These are phyloP conservation scores for Lepidiolamprologus cunningtoni DNA, from an alignment of 2,113 vertebrate genomes.

Conservation along the genomic window DNA sequence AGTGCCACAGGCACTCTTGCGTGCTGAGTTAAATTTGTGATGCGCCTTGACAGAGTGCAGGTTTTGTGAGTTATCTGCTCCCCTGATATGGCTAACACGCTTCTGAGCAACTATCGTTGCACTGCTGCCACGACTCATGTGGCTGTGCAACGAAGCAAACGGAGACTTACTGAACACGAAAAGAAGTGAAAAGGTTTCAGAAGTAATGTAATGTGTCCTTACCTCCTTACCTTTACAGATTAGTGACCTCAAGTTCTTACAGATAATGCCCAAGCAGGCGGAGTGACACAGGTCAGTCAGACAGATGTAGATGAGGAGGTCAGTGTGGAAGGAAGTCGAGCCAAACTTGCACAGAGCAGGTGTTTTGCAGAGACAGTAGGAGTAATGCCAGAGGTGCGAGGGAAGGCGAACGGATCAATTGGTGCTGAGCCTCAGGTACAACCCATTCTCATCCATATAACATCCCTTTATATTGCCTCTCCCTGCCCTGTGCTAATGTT, in stretches of 20 bases:
- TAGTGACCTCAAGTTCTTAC: not conserved
- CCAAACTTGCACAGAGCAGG: slow-evolving; percentile 1
- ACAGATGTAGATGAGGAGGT: slow-evolving; percentile 21
- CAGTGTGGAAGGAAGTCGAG: not conserved
- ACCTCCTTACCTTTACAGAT: not conserved
- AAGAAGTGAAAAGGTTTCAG: not conserved
- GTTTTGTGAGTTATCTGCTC: slow-evolving; percentile 47
- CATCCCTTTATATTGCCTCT: not conserved
- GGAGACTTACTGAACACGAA: not conserved
- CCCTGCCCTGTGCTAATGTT: not conserved
- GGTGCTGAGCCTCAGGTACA: slow-evolving; percentile 36
- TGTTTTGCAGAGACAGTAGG: slow-evolving; percentile 26
- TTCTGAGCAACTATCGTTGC: slow-evolving; percentile 19
- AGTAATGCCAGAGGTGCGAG: slow-evolving; percentile 18
- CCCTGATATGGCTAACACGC: slow-evolving; percentile 28
- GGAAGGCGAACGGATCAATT: slow-evolving; percentile 49
- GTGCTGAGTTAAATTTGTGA: slow-evolving; percentile 58
- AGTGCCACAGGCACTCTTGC: slow-evolving; percentile 56
- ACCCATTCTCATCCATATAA: slow-evolving; percentile 42
- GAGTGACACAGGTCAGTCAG: slow-evolving; percentile 31
- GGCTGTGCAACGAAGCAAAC: slow-evolving; percentile 1
- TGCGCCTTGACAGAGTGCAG: slow-evolving; percentile 54
- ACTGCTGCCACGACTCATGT: not conserved
- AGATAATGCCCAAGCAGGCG: slow-evolving; percentile 2
- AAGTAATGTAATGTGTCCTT: not conserved